phyloP scores from a whole-genome alignment of 2,113 vertebrate species.

The Aythya baeri region DNA sequence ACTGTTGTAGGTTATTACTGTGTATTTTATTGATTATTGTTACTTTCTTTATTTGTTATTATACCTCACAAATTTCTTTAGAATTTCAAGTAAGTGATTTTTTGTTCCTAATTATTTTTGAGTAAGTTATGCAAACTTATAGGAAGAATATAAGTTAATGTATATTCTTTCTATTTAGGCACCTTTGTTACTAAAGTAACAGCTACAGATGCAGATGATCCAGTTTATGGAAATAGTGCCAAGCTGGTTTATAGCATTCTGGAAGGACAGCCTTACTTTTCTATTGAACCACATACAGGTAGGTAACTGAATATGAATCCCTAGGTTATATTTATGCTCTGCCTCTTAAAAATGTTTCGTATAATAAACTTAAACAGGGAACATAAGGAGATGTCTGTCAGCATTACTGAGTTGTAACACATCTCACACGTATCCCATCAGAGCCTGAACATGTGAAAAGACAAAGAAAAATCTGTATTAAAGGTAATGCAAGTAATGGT shows the following conservation, averaged over 20 bases:
- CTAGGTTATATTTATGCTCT: accelerated
- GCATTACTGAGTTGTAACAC: neutral
- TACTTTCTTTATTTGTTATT: neutral
- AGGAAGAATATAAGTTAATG: neutral
- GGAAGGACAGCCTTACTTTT: conserved; percentile 98
- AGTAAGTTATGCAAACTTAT: neutral
- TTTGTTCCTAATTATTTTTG: neutral
- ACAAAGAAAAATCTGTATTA: neutral
- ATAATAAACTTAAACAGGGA: neutral
- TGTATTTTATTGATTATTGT: neutral
- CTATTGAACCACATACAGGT: conserved; percentile 96
- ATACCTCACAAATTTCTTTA: neutral
- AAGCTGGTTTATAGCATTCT: conserved; percentile 97
- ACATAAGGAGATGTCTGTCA: neutral
- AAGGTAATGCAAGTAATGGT: neutral
- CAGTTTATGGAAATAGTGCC: conserved; percentile 97
- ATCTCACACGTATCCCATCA: neutral
- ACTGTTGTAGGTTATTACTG: neutral
- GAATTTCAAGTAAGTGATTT: neutral
- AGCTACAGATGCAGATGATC: conserved; percentile 95
- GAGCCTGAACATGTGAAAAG: neutral
- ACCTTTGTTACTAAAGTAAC: conserved; percentile 95
- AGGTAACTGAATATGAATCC: conserved; percentile 30
- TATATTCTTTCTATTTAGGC: conserved; percentile 76
- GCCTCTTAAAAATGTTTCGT: neutral